Evolutionary conservation across 2,888 invertebrate species (phyloP).

Genomic region (Dinocampus coccinellae): DNA sequence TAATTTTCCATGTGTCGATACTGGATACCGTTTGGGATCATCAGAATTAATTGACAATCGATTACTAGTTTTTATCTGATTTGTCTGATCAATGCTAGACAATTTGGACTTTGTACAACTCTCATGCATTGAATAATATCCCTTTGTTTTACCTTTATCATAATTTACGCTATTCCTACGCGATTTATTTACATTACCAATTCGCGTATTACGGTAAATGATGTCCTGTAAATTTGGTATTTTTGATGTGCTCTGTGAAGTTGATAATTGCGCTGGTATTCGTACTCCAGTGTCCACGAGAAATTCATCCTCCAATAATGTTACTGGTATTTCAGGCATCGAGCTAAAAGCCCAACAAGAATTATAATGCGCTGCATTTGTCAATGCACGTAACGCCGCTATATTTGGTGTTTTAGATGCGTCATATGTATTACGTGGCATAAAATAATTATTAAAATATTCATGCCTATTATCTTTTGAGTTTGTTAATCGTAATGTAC

Average conservation of each 20-base stretch:
- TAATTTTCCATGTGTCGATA: conserved; percentile 43
- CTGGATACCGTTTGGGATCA: conserved; percentile 50
- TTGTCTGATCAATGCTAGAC: conserved; percentile 46
- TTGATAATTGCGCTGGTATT: conserved; percentile 61
- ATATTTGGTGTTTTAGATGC: conserved; percentile 46
- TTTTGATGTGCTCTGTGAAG: conserved; percentile 59
- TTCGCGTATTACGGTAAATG: conserved; percentile 53
- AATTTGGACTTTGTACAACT: conserved; percentile 55
- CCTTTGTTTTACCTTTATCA: conserved; percentile 53
- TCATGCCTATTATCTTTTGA: conserved; percentile 54
- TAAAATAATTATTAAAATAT: conserved; percentile 48
- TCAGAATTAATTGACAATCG: conserved; percentile 58
- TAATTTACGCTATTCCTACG: conserved; percentile 46
- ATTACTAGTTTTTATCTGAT: conserved; percentile 44
- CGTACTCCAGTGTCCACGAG: conserved; percentile 67
- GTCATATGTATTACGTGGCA: conserved; percentile 37
- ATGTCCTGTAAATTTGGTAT: conserved; percentile 62
- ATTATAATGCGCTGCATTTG: conserved; percentile 59
- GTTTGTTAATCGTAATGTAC: conserved; percentile 53
- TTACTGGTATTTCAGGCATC: conserved; percentile 64
- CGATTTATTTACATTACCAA: conserved; percentile 48
- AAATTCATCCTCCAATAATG: conserved; percentile 65
- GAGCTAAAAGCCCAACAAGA: conserved; percentile 68
- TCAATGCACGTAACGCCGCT: conserved; percentile 50
- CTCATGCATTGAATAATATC: conserved; percentile 54